Evolutionary conservation across 2,797 vertebrate genomes (phyloP).

Genomic region (Dendrocincla fuliginosa): DNA sequence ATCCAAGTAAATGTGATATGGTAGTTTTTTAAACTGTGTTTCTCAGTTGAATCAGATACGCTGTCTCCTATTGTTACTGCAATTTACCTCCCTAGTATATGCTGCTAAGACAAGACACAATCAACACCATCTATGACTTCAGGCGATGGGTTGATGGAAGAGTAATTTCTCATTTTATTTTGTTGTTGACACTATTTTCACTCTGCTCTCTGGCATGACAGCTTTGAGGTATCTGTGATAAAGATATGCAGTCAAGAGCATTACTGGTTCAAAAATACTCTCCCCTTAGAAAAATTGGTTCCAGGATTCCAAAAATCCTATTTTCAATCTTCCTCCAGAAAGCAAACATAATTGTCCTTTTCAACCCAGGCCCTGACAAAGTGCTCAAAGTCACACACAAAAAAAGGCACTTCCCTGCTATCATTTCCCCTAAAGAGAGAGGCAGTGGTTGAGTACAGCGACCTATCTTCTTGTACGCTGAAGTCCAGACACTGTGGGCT

Average conservation of each 20-base stretch:
- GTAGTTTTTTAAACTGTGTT: background rate
- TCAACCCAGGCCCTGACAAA: background rate
- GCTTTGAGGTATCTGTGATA: slow-evolving; percentile 19
- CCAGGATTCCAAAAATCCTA: background rate
- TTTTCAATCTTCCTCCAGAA: slow-evolving; percentile 8
- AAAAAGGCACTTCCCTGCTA: background rate
- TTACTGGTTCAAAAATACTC: background rate
- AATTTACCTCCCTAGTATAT: slow-evolving; percentile 46
- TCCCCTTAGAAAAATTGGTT: background rate
- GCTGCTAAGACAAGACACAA: slow-evolving; percentile 40
- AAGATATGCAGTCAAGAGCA: slow-evolving; percentile 22
- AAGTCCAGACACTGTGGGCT: background rate
- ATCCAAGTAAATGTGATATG: background rate
- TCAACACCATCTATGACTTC: slow-evolving; percentile 50
- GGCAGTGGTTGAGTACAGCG: background rate
- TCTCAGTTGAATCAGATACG: background rate
- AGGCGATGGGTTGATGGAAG: slow-evolving; percentile 22
- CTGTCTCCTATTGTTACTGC: slow-evolving; percentile 31
- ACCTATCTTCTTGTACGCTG: background rate
- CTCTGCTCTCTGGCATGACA: background rate
- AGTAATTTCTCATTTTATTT: slow-evolving; percentile 55
- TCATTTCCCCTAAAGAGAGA: background rate
- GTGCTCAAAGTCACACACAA: background rate
- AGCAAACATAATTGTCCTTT: slow-evolving; percentile 14
- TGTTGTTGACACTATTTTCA: slow-evolving; percentile 38